Conservation (phyloP, 2,113 vertebrate genomes). For the Aythya baeri region DNA sequence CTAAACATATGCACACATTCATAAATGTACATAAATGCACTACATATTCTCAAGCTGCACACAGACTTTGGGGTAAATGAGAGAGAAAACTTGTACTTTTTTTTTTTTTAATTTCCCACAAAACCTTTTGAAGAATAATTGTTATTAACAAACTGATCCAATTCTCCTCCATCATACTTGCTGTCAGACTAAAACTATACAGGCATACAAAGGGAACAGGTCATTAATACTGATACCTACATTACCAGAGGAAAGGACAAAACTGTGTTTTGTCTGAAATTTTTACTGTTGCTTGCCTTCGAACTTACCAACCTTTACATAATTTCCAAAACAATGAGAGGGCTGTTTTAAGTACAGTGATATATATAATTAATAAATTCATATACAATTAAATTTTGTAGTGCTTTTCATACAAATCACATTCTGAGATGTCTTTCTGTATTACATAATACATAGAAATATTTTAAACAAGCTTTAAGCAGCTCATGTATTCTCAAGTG, state of each 20-base stretch:
- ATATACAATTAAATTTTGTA: neutral
- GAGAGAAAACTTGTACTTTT: neutral
- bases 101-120: neutral
- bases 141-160: neutral
- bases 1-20: neutral
- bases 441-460: neutral
- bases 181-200: neutral
- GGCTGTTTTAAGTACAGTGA: neutral
- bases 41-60: neutral
- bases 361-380: neutral
- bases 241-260: neutral
- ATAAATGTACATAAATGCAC: neutral
- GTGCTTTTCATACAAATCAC: neutral
- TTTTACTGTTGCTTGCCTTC: constrained; percentile 33
- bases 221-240: neutral
- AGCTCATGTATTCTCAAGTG: neutral
- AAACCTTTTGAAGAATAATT: neutral
- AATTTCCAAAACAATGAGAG: neutral
- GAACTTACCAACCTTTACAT: neutral
- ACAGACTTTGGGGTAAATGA: neutral
- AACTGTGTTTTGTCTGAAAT: neutral
- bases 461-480: constrained; percentile 9
- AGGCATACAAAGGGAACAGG: neutral
- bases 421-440: neutral
- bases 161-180: neutral